Conservation (phyloP, 2,797 vertebrate species). For the Clarias fuscus region DNA sequence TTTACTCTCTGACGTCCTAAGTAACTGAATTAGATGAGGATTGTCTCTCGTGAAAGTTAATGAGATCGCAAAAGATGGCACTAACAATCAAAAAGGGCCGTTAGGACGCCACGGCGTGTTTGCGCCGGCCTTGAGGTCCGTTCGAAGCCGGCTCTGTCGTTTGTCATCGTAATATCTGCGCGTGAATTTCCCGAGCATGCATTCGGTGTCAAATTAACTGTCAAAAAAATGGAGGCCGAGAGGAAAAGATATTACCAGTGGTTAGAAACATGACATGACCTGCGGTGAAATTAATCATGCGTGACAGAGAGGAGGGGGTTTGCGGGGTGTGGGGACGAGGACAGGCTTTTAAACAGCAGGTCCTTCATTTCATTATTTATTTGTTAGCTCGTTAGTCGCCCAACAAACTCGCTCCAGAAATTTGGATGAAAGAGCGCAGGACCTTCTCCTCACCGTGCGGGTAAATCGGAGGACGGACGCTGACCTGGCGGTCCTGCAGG, state of each 20-base stretch:
- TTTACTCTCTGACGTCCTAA: constrained; percentile 16
- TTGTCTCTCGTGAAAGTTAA: constrained; percentile 41
- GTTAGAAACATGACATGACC: constrained; percentile 46
- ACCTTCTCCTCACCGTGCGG: background rate
- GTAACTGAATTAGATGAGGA: constrained; percentile 26
- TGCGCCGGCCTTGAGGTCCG: background rate
- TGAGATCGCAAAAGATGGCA: constrained; percentile 38
- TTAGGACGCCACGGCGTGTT: constrained; percentile 14
- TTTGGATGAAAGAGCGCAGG: background rate
- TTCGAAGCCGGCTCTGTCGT: constrained; percentile 29
- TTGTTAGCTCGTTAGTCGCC: background rate
- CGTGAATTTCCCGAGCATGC: constrained; percentile 9
- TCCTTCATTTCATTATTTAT: background rate
- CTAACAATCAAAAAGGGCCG: constrained; percentile 15
- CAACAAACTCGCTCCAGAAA: background rate
- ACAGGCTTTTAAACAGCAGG: constrained; percentile 1
- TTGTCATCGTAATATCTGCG: background rate
- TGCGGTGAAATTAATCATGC: constrained; percentile 50
- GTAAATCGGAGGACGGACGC: background rate
- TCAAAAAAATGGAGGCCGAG: constrained; percentile 20
- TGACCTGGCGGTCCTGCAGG: background rate
- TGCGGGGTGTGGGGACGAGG: background rate
- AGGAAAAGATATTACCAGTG: constrained; percentile 41
- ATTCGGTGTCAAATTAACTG: constrained; percentile 22
- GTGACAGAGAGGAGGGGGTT: background rate